Evolutionary conservation across 2,888 invertebrate species (phyloP), one percentile per base, ranked within the genome.

Genomic region (Quadroppia sp.): DNA sequence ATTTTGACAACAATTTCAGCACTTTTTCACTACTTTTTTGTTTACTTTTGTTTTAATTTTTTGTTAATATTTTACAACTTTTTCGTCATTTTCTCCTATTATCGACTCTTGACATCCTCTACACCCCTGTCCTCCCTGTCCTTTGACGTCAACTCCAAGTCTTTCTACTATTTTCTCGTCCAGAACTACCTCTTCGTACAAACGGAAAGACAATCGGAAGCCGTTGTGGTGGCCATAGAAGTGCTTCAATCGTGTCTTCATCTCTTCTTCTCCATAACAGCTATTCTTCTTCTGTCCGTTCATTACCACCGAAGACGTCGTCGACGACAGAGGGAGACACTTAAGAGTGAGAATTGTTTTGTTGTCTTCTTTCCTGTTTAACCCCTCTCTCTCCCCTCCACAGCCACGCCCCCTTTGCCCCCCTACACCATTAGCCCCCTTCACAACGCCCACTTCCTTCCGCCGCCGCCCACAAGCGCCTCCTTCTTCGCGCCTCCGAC

Each of bases 401-500:
- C n/a, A 72, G 72, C 72, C 45, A 72, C 72, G n/a, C 72, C 72
- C 23, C 72, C 72, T 40, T 28, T 72, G 20, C 72, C 72, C 13
- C 72, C 72, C 3, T 72, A 72, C 45, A 72, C 72, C 4, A 72
- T 72, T 28, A 64, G 42, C 42, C 1, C 13, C n/a, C n/a, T n/a
- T n/a, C n/a, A 32, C 64, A 64, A 64, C 40, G 23, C 23, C 17
- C 17, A 36, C 64, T 9, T 36, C 4, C 1, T 9, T 40, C 36
- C n/a, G 20, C 64, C 7, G 30, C 15, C 45, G 45, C 2, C 11
- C 15, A 7, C 6, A 15, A 45, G 17, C 11, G 6, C 45, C 2
- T 45, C 45, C 11, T 7, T 15, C 2, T 2, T 45, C 45, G 17
- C 6, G 2, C 11, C 45, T 2, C 45, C 28, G 13, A 4, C 36